Conservation (phyloP, 2,888 invertebrate species). For the Agrochola lychnidis region DNA sequence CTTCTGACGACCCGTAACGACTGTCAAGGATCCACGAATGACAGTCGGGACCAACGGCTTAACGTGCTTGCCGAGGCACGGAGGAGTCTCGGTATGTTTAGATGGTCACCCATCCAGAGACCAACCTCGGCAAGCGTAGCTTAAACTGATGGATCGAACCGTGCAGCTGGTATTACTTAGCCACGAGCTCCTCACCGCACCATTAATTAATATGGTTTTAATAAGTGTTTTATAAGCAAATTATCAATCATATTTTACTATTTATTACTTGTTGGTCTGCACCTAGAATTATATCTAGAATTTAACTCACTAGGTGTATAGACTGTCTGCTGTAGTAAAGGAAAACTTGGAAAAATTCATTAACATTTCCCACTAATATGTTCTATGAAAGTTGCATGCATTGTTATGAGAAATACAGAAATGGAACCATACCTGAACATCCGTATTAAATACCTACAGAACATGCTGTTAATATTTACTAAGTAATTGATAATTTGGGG, state of each 20-base stretch:
- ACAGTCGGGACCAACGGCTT: no score
- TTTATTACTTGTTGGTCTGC: not conserved
- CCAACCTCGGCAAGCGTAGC: no score
- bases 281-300: not conserved
- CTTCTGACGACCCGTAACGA: no score
- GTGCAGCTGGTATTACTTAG: no score
- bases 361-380: not conserved
- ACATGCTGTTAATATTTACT: constrained; percentile 8
- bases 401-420: not conserved
- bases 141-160: no score
- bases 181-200: not conserved
- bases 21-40: no score
- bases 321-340: not conserved
- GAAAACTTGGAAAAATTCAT: not conserved
- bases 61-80: no score
- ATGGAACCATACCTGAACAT: not conserved
- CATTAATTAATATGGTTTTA: not conserved
- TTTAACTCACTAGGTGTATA: not conserved
- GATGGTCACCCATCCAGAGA: no score
- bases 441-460: not conserved
- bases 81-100: no score
- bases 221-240: not conserved
- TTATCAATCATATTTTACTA: not conserved
- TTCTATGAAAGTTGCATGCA: constrained; percentile 4
- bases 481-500: no score